Evolutionary conservation across 2,113 vertebrate genomes (phyloP).

Genomic region (Calidris pygmaea): DNA sequence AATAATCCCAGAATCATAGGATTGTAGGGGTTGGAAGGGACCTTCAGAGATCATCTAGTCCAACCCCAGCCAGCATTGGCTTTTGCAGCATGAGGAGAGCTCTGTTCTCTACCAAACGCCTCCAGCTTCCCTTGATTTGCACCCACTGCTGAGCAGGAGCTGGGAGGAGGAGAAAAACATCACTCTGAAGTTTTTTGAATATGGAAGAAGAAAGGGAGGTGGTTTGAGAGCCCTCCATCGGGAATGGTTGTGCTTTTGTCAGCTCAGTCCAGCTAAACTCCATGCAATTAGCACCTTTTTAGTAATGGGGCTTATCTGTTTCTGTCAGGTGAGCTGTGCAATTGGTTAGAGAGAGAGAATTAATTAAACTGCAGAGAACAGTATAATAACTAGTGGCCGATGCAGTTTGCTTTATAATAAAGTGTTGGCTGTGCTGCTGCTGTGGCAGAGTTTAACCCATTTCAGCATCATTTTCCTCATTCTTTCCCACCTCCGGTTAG

Average conservation of each 20-base stretch:
- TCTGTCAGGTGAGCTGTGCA: neutral
- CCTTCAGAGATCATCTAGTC: too few relatives aligned
- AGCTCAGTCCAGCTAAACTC: neutral
- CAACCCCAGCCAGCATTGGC: neutral
- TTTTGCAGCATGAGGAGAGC: neutral
- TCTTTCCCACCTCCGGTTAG: conserved; percentile 60
- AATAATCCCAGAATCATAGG: neutral
- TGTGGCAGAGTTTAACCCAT: neutral
- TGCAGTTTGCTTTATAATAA: neutral
- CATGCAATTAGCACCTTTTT: neutral
- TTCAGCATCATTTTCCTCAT: neutral
- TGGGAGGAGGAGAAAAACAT: neutral
- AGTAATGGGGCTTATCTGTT: too few relatives aligned
- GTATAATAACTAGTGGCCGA: rapidly evolving
- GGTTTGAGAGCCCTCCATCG: neutral
- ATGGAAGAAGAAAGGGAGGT: neutral
- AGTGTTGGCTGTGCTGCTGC: neutral
- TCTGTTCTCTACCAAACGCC: neutral
- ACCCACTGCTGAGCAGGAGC: neutral
- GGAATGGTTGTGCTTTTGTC: neutral
- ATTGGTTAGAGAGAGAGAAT: neutral
- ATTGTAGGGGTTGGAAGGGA: too few relatives aligned
- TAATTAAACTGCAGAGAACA: neutral
- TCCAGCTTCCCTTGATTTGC: neutral
- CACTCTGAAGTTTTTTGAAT: neutral